phyloP scores from a whole-genome alignment of 1,140 invertebrate genomes.

The Acromyrmex charruanus region DNA sequence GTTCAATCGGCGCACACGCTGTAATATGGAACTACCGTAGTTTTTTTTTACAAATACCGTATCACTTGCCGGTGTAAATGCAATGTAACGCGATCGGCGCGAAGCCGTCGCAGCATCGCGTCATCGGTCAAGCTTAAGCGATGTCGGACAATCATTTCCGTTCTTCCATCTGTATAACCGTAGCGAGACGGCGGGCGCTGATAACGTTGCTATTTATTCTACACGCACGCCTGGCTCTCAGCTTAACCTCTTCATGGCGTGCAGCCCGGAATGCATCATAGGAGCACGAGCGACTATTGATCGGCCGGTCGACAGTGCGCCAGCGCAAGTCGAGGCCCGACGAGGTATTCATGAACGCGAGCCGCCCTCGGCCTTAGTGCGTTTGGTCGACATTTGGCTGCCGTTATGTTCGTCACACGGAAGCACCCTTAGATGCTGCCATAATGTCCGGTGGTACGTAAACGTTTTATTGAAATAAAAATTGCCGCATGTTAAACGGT shows the following conservation, averaged over 20 bases:
- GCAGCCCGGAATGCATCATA: slow-evolving; percentile 34
- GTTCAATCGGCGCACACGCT: background rate
- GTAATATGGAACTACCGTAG: background rate
- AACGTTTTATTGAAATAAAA: background rate
- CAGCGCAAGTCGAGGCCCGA: slow-evolving; percentile 60
- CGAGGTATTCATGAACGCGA: slow-evolving; percentile 8
- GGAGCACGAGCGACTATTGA: slow-evolving; percentile 60
- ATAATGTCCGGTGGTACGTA: slow-evolving; percentile 73
- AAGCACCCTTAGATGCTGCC: slow-evolving; percentile 51
- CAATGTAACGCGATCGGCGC: background rate
- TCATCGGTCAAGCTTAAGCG: slow-evolving; percentile 8
- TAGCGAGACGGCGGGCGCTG: slow-evolving; percentile 18
- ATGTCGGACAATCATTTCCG: slow-evolving; percentile 44
- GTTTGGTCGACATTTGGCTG: background rate
- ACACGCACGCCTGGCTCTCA: slow-evolving; percentile 31
- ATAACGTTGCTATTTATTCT: slow-evolving; percentile 58
- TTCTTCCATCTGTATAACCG: slow-evolving; percentile 26
- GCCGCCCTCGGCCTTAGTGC: slow-evolving; percentile 45
- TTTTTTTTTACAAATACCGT: background rate
- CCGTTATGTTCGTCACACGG: slow-evolving; percentile 22
- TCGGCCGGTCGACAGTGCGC: slow-evolving; percentile 59
- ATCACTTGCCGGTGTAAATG: background rate
- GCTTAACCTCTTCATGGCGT: slow-evolving; percentile 33
- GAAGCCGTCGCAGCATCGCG: background rate
- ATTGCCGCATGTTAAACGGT: background rate